Percentiles rank a stretch among this genome's conserved stretches.
Conservation (phyloP, 2,888 invertebrate species). For the Strigamia crassipes region DNA sequence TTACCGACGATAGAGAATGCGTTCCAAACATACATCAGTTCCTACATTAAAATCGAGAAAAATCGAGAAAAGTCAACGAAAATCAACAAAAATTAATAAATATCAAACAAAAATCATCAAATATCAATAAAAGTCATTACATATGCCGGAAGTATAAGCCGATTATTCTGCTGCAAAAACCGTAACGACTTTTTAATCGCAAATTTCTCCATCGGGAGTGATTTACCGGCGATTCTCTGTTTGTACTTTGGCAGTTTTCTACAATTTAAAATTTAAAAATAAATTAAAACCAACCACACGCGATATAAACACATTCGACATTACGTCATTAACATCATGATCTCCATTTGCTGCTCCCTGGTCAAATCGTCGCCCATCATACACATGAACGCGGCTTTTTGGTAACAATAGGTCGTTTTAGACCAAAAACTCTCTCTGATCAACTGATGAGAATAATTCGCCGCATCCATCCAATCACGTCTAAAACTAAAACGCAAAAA, state of each 20-base stretch:
- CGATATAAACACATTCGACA: too few relatives aligned
- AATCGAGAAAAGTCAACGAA: too few relatives aligned
- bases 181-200: slow-evolving; percentile 82
- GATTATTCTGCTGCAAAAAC: slow-evolving; percentile 74
- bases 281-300: slow-evolving; percentile 54
- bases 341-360: slow-evolving; percentile 65
- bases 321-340: slow-evolving; percentile 70
- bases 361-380: slow-evolving; percentile 68
- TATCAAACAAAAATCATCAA: not conserved
- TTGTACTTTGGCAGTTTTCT: slow-evolving; percentile 81
- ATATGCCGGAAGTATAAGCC: slow-evolving; percentile 77
- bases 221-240: slow-evolving; percentile 92
- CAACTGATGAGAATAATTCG: slow-evolving; percentile 72
- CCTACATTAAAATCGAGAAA: slow-evolving; percentile 60
- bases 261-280: slow-evolving; percentile 52
- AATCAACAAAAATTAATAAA: not conserved
- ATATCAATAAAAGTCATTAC: slow-evolving; percentile 53
- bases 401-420: slow-evolving; percentile 86
- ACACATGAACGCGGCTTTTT: slow-evolving; percentile 79
- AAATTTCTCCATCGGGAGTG: slow-evolving; percentile 96
- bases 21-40: slow-evolving; percentile 92
- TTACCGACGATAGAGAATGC: slow-evolving; percentile 80
- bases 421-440: slow-evolving; percentile 88
- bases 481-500: slow-evolving; percentile 54
- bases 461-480: slow-evolving; percentile 78